These are phyloP conservation scores for Urocolius indicus DNA, from an alignment of 2,113 vertebrate species.

Conservation along the genomic window DNA sequence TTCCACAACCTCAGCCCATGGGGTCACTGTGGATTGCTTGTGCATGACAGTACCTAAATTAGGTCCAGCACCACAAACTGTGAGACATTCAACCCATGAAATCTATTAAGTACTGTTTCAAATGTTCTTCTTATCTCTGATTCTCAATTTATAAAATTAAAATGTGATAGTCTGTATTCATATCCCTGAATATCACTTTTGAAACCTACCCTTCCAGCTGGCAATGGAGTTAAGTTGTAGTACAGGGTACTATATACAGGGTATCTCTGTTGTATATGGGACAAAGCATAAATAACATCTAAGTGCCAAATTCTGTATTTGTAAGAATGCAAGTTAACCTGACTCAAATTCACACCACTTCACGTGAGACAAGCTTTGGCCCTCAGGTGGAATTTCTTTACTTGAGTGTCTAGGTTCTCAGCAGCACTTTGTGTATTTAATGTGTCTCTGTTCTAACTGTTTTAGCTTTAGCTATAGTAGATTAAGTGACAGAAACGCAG, in stretches of 20 bases:
- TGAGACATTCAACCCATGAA: rapidly evolving
- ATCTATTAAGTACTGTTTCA: rapidly evolving
- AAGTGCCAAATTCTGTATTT: background rate
- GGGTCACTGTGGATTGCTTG: background rate
- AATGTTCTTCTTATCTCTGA: background rate
- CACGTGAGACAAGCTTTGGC: background rate
- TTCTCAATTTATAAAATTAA: background rate
- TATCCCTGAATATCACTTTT: background rate
- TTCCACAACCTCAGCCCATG: rapidly evolving
- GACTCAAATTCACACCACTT: background rate
- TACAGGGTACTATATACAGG: no score
- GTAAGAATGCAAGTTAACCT: background rate
- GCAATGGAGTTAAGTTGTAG: no score
- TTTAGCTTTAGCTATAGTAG: background rate
- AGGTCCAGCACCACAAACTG: background rate
- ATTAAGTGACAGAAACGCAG: background rate
- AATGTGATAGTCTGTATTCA: no score
- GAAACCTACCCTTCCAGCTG: background rate
- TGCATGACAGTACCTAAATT: rapidly evolving
- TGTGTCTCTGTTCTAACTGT: background rate
- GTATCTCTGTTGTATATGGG: rapidly evolving
- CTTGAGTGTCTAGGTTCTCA: background rate
- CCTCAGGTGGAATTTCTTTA: background rate
- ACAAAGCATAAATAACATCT: background rate
- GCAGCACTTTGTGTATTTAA: rapidly evolving